Evolutionary conservation across 2,113 vertebrate species (phyloP).

Genomic region (Fukomys damarensis): DNA sequence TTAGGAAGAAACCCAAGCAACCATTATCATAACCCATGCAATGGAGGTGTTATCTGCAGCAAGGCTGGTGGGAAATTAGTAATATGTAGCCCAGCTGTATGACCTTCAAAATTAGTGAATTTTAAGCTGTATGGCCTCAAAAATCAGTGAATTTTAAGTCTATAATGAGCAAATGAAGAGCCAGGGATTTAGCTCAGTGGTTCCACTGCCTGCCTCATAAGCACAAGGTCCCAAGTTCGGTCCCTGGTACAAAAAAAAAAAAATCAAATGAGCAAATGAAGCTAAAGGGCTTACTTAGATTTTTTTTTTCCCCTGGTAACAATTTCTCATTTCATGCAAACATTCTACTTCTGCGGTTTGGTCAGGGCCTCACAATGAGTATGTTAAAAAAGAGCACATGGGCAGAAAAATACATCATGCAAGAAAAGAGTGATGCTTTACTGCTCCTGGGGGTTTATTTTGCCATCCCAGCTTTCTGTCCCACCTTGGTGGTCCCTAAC

Average conservation of each 20-base stretch:
- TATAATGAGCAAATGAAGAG: neutral
- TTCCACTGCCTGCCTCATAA: too few relatives aligned
- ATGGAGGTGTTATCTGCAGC: neutral
- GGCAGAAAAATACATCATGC: neutral
- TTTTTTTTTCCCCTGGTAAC: neutral
- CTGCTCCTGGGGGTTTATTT: neutral
- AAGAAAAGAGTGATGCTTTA: neutral
- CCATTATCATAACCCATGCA: neutral
- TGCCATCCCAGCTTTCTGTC: neutral
- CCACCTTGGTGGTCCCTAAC: neutral
- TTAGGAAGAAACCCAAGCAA: neutral
- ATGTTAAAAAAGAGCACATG: neutral
- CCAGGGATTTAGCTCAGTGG: too few relatives aligned
- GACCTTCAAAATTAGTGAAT: too few relatives aligned
- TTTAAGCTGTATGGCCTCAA: neutral
- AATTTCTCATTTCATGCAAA: neutral
- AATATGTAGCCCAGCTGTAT: neutral
- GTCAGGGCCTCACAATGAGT: neutral
- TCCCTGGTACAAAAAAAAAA: too few relatives aligned
- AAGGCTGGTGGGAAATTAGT: neutral
- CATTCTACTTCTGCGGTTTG: neutral
- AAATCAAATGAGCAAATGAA: too few relatives aligned
- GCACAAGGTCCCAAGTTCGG: too few relatives aligned
- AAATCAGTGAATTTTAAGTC: neutral
- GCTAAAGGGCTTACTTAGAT: neutral